Conservation (phyloP, 2,888 invertebrate species). For the Argyresthia albistria region DNA sequence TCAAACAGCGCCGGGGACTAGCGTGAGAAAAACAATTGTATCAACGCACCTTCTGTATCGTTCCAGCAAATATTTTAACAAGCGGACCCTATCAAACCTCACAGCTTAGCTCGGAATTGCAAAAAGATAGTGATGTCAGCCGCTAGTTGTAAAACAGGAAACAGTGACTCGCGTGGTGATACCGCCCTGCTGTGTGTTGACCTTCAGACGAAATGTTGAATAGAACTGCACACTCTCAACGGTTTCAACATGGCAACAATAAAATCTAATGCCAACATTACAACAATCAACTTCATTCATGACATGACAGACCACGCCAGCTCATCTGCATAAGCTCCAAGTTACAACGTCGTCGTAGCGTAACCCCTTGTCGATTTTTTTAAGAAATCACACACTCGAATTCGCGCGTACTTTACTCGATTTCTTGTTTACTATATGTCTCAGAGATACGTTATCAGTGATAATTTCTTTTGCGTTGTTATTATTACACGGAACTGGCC, state of each 20-base stretch:
- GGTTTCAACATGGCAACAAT: conserved; percentile 36
- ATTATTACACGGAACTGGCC: conserved; percentile 43
- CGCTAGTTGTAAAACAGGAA: conserved; percentile 71
- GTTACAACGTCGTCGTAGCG: conserved; percentile 4
- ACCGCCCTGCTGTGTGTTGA: conserved; percentile 51
- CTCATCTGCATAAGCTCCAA: conserved; percentile 33
- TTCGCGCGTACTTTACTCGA: conserved; percentile 19
- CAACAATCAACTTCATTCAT: conserved; percentile 58
- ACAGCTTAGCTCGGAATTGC: conserved; percentile 56
- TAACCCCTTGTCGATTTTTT: too few species aligned
- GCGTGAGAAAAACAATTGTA: too few species aligned
- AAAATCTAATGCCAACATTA: conserved; percentile 45
- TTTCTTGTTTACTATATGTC: conserved; percentile 27
- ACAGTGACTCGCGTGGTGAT: conserved; percentile 62
- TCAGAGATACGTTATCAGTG: conserved; percentile 33
- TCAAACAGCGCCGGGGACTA: too few species aligned
- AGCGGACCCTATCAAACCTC: conserved; percentile 61
- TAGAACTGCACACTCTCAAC: conserved; percentile 26
- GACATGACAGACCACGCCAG: conserved; percentile 40
- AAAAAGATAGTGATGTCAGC: conserved; percentile 71
- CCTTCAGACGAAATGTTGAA: conserved; percentile 59
- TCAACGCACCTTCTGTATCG: too few species aligned
- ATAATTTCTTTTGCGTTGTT: conserved; percentile 56
- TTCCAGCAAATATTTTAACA: conserved; percentile 9
- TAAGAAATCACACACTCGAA: conserved; percentile 6